Evolutionary conservation across 1,140 invertebrate species (phyloP), one percentile per base, ranked within the genome.

Genomic region (Euura saliciscinereae): DNA sequence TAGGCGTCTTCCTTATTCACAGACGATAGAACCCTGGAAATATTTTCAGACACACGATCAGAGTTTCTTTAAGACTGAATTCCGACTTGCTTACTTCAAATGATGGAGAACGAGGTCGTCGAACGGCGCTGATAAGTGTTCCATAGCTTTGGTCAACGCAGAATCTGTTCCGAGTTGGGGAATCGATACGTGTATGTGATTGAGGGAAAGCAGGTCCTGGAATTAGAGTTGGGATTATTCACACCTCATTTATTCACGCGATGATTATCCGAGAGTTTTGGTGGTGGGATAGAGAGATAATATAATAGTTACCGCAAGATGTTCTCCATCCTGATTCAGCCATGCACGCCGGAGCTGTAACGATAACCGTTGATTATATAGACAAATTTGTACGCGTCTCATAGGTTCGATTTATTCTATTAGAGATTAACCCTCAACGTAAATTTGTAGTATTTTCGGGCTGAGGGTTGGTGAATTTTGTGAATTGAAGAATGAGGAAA

Each of bases 91-190:
- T 79, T 85, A 92, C 90, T 93, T 93, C n/a, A 98, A 87, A 85
- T 98, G 95, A 65, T 90, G 90, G 71, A 92, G 88, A 45, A 97
- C 91, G 44, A 98, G 88, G 80, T 97, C 96, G 83, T 96, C 93
- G 68, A 96, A 88, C 6, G 95, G 94, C 43, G 90, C 83, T 67
- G 92, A 86, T 74, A 97, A 88, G 77, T 93, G 90, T 72, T 92
- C 90, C 79, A 94, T 91, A 4, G 94, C 92, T 51, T 92, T 88
- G 42, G 88, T 87, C 75, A 96, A 92, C 1, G 94, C 92, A 80
- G 90, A 88, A 77, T 93, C 92, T 6, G 93, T 86, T 65, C 91
- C 90, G 44, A 96, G 87, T 82, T 92, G 92, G 74, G 89, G 88
- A 79, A 92, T 95, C 11, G 85, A 87, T 8, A 93, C 89, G 88